These are phyloP conservation scores for Odontothrips loti DNA, from an alignment of 2,888 invertebrate genomes.

Conservation along the genomic window DNA sequence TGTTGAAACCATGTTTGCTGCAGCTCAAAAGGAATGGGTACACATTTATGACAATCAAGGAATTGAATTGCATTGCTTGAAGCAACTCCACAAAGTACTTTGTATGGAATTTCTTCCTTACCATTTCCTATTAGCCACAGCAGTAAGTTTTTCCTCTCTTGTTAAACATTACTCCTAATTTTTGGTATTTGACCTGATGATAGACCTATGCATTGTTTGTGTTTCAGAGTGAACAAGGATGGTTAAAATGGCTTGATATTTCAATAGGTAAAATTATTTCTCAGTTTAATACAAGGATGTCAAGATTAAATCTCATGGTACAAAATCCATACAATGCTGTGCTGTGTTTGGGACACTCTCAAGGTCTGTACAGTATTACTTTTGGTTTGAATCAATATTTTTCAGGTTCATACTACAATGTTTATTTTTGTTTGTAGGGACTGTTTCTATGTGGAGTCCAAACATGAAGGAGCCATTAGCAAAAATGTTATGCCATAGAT, in stretches of 20 bases:
- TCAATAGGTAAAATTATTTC: conserved; percentile 86
- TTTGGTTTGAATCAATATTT: neutral
- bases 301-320: conserved; percentile 75
- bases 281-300: conserved; percentile 70
- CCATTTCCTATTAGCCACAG: conserved; percentile 87
- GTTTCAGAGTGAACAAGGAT: conserved; percentile 66
- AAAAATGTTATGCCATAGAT: conserved; percentile 85
- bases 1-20: conserved; percentile 94
- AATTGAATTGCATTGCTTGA: conserved; percentile 94
- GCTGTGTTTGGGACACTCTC: conserved; percentile 81
- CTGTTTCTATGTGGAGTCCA: conserved; percentile 95
- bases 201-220: neutral
- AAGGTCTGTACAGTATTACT: conserved; percentile 51
- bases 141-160: conserved; percentile 54
- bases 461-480: conserved; percentile 78
- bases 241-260: conserved; percentile 87
- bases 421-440: conserved; percentile 49
- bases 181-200: neutral
- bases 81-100: conserved; percentile 71
- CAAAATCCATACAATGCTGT: conserved; percentile 95
- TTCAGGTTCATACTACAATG: neutral
- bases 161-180: neutral
- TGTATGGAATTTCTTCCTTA: conserved; percentile 93
- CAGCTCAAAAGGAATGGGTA: conserved; percentile 94
- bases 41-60: conserved; percentile 96